Conservation (phyloP, 2,113 vertebrate genomes). For the Hyperopisus bebe region DNA sequence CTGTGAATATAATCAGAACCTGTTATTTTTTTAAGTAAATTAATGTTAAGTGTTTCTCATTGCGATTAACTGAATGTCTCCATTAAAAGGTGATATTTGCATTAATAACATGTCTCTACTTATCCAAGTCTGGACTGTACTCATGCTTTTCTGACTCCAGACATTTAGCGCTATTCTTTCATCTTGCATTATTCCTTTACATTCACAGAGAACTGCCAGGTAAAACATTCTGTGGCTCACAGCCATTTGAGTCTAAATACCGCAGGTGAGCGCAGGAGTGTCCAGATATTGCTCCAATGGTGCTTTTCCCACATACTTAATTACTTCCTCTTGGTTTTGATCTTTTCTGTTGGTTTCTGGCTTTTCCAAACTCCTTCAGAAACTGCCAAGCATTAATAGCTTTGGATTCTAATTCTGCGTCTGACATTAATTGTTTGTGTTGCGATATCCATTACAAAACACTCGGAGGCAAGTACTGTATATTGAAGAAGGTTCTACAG, state of each 20-base stretch:
- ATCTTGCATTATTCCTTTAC: neutral
- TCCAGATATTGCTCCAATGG: neutral
- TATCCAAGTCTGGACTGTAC: neutral
- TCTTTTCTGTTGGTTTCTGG: neutral
- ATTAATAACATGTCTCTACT: neutral
- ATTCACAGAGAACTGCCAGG: neutral
- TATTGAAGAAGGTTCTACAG: neutral
- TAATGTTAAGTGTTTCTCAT: neutral
- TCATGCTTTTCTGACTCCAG: neutral
- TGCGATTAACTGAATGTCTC: neutral
- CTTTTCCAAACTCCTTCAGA: neutral
- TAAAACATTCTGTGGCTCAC: neutral
- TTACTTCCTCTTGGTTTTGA: neutral
- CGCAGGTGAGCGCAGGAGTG: neutral
- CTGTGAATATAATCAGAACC: neutral
- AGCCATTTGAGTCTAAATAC: neutral
- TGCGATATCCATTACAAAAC: neutral
- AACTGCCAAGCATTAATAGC: neutral
- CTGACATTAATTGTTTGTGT: neutral
- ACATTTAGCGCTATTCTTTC: neutral
- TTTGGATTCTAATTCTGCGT: neutral
- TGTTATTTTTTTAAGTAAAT: neutral
- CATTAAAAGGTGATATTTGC: neutral
- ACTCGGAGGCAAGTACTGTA: neutral
- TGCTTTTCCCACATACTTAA: neutral